Base-by-base conservation (phyloP, 1,140 invertebrate genomes). In the Diorhabda elongata region DNA sequence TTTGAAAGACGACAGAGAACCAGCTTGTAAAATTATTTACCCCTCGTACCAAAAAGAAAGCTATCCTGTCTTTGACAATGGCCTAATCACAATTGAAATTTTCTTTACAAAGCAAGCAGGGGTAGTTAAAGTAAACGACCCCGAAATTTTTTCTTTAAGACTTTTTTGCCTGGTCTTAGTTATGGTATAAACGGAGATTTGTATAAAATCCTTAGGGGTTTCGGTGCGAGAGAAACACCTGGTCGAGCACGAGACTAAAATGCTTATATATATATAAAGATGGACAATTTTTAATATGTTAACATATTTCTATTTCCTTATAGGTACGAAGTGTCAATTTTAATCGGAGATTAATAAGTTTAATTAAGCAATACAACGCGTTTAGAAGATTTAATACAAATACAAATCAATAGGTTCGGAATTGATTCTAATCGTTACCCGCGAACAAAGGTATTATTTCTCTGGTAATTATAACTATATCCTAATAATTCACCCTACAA, bases 51-150 rank as follows among this genome's bases (percentile, higher is more conserved):
- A 62, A 58, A 65, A 71, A 71, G 70, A 71, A 71, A 71, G 60
- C 63, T 66, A 71, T 69, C 67, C 70, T 69, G 70, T 71, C 67
- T 62, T 69, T 61, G 63, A 71, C 70, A 69, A 69, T 69, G 63
- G 67, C 44, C 57, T 41, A 71, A 71, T 71, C 70, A 71, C 67
- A 71, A 71, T 71, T 67, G 58, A 71, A 71, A 68, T 64, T 71
- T 61, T 58, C 42, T 42, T 11, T 57, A 43, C 64, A 52, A 52
- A 61, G 64, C 43, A 56, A 61, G 61, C 66, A 71, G 69, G 69
- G 69, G 69, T 71, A 71, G 65, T 60, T 62, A 43, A 65, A 65
- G 64, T 65, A 65, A 71, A 71, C 69, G 69, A 71, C 66, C 69
- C 69, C 45, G 60, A 58, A 61, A 68, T 71, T 67, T 71, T 71